These are phyloP conservation scores for Caenorhabditis macrosperma DNA, from an alignment of 2,888 invertebrate species.

Conservation along the genomic window DNA sequence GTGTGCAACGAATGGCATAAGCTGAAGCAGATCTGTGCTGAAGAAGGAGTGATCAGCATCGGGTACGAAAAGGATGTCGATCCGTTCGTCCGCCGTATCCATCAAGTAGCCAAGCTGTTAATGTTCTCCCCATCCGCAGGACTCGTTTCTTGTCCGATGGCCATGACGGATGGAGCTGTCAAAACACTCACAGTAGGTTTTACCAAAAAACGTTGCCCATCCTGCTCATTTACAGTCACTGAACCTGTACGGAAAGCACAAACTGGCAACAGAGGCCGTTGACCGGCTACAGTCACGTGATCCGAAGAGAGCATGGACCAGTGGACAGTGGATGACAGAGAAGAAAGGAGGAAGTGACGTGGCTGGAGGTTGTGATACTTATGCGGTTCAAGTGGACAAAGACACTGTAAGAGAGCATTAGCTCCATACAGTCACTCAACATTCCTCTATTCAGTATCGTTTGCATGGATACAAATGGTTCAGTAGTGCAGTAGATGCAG, in stretches of 20 bases:
- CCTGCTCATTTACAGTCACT: constrained; percentile 59
- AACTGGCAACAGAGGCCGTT: constrained; percentile 61
- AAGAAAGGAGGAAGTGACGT: constrained; percentile 84
- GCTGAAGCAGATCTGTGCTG: constrained; percentile 83
- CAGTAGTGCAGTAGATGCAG: constrained; percentile 84
- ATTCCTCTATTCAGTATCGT: constrained; percentile 68
- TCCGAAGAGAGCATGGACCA: constrained; percentile 82
- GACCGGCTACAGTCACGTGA: constrained; percentile 59
- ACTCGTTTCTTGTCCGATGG: constrained; percentile 83
- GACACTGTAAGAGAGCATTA: constrained; percentile 58
- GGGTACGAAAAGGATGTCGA: constrained; percentile 69
- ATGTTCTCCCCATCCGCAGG: constrained; percentile 83
- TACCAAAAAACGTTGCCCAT: too few relatives aligned
- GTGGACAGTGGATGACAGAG: constrained; percentile 85
- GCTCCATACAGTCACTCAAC: not conserved
- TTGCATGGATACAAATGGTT: constrained; percentile 84
- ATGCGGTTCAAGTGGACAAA: constrained; percentile 67
- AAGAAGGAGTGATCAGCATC: constrained; percentile 83
- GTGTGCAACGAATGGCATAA: constrained; percentile 83
- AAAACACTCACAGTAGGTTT: constrained; percentile 82
- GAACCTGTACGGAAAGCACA: constrained; percentile 53
- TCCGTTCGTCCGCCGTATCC: constrained; percentile 65
- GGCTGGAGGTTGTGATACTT: constrained; percentile 80
- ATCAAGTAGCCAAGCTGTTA: constrained; percentile 82
- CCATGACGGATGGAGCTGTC: constrained; percentile 84